Percentiles rank a stretch among this genome's conserved stretches.
These are phyloP conservation scores for Dryococelus australis DNA, from an alignment of 2,888 invertebrate genomes.

Conservation along the genomic window DNA sequence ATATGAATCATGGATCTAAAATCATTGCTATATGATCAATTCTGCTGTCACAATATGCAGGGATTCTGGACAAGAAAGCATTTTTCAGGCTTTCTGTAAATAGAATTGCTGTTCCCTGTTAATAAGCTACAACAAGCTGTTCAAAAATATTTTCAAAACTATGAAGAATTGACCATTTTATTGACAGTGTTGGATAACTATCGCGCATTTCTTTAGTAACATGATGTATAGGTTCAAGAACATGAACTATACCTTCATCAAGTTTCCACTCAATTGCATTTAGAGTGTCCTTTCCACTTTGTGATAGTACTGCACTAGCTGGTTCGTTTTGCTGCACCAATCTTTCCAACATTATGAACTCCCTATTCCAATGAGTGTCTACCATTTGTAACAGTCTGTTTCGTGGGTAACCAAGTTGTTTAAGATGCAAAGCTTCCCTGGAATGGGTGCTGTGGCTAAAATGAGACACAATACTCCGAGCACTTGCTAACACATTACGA, in stretches of 20 bases:
- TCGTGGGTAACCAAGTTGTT: neutral
- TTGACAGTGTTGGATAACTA: neutral
- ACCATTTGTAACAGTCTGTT: neutral
- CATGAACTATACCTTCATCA: neutral
- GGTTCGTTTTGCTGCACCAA: conserved; percentile 19
- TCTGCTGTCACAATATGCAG: neutral
- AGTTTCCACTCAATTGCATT: conserved; percentile 11
- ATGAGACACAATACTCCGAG: neutral
- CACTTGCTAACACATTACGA: neutral
- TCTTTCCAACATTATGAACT: neutral
- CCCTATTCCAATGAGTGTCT: neutral
- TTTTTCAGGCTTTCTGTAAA: neutral
- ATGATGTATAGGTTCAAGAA: neutral
- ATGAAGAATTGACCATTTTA: neutral
- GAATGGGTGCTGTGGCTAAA: neutral
- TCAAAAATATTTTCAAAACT: neutral
- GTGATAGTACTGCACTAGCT: neutral
- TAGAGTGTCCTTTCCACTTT: neutral
- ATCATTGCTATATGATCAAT: neutral
- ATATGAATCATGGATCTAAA: neutral
- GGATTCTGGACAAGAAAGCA: neutral
- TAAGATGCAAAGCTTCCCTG: neutral
- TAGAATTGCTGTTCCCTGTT: neutral
- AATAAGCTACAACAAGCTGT: neutral
- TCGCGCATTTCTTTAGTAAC: neutral